Base-by-base conservation (phyloP, 2,113 vertebrate species). In the Dolichotis patagonum region DNA sequence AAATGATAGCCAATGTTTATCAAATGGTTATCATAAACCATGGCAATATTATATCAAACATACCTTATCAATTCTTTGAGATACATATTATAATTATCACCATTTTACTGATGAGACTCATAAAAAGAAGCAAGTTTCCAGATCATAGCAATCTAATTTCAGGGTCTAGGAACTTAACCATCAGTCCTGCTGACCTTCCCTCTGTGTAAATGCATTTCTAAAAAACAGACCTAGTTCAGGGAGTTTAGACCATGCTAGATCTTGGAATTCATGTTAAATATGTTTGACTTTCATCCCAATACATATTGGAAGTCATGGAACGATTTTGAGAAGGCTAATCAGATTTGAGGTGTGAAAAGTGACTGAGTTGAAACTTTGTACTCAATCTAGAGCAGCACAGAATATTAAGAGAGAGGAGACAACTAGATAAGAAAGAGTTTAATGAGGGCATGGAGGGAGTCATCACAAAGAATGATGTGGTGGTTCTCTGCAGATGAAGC, bases 101-200 rank as follows among this genome's bases (percentile, higher is more conserved):
- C 56, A 35, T 78, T 16, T 93, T 80, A 69, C 5, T 83, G 30
- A 35, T 65, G 54, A 77, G 67, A 1, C 9, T 80, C n/a, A 71
- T 11, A 92, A 80, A 78, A 73, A 81, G 43, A 95, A 87, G 12
- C 16, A 90, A 90, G 49, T 87, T 84, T 28, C 20, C n/a, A 78
- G 73, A 14, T 43, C n/a, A 38, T 65, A 93, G 43, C 43, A 83
- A 26, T 80, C 43, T 87, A 88, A 88, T 32, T 65, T 46, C 60
- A 65, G 32, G 58, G 54, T 26, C 54, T 73, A 24, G 73, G 54
- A 86, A 14, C 20, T 58, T 87, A 69, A 71, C 35, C n/a, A 28
- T 19, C 49, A 2, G 54, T 22, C 54, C 10, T 38, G 43, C 20
- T 52, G 19, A 35, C 43, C 14, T 71, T 82, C 12, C 58, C 12